phyloP scores from a whole-genome alignment of 2,888 invertebrate genomes.

The Agonopterix arenella region DNA sequence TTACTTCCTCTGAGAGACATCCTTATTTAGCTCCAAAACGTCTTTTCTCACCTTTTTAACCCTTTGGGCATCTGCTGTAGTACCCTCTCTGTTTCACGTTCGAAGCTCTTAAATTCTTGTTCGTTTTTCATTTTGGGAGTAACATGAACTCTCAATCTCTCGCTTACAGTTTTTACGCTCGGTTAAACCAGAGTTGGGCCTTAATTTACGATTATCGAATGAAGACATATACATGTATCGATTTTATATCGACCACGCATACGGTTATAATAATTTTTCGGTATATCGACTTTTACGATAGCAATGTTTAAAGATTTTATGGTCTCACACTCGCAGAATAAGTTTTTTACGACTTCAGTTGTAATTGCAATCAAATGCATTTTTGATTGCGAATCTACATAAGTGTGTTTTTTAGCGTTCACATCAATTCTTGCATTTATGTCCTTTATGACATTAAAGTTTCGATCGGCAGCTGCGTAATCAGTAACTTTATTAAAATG shows the following conservation, averaged over 20 bases:
- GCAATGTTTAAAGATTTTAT: conserved; percentile 33
- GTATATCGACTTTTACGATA: conserved; percentile 53
- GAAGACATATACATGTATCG: conserved; percentile 56
- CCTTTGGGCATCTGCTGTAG: conserved; percentile 38
- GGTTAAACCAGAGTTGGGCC: conserved; percentile 53
- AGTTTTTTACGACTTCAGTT: conserved; percentile 33
- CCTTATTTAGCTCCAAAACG: conserved; percentile 14
- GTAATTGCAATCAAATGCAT: conserved; percentile 23
- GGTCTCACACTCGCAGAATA: conserved; percentile 32
- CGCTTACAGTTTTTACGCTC: conserved; percentile 69
- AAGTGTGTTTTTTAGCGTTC: conserved; percentile 31
- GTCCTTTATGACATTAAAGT: conserved; percentile 7
- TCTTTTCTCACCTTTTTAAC: conserved; percentile 21
- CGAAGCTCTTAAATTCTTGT: conserved; percentile 32
- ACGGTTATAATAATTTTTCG: conserved; percentile 40
- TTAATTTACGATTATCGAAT: conserved; percentile 71
- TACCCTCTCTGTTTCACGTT: conserved; percentile 37
- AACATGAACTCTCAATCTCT: conserved; percentile 69
- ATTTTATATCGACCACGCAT: conserved; percentile 24
- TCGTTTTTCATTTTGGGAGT: conserved; percentile 55
- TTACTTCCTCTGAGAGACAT: conserved; percentile 23
- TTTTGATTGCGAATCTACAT: conserved; percentile 31
- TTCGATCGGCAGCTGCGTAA: conserved; percentile 44
- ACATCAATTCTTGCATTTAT: conserved; percentile 26
- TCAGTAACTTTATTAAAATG: conserved; percentile 54